phyloP scores from a whole-genome alignment of 1,140 invertebrate genomes.

The Streblospio benedicti region DNA sequence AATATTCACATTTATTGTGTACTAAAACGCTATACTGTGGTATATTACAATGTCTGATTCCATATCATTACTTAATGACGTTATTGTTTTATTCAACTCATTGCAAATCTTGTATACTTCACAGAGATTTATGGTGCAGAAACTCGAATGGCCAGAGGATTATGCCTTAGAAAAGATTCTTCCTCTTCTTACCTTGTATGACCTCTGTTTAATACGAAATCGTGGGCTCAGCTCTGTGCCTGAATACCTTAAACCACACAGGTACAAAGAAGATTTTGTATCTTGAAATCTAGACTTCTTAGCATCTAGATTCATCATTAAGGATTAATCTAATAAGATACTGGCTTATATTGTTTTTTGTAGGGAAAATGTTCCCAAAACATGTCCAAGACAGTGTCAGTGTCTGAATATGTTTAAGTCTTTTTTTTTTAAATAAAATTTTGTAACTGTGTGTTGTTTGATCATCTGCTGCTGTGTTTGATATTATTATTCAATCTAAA shows the following conservation, averaged over 20 bases:
- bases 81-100: neutral
- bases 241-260: no score
- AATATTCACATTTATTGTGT: neutral
- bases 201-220: slow-evolving; percentile 44
- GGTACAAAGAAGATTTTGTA: no score
- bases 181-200: slow-evolving; percentile 66
- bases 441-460: no score
- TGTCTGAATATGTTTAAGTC: no score
- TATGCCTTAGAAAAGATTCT: slow-evolving; percentile 70
- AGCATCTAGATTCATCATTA: no score
- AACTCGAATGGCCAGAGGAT: slow-evolving; percentile 58
- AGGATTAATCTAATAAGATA: no score
- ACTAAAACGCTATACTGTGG: neutral
- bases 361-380: no score
- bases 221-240: no score
- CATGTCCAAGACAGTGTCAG: no score
- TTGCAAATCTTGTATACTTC: slow-evolving; percentile 29
- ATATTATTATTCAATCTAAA: neutral
- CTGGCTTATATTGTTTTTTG: no score
- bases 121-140: slow-evolving; percentile 25
- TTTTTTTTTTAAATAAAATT: no score
- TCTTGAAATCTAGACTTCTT: no score
- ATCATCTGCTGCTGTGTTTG: slow-evolving; percentile 36
- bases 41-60: neutral
- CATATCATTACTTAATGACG: neutral